Evolutionary conservation across 2,113 vertebrate species (phyloP), one percentile per base, ranked within the genome.

Genomic region (Condylura cristata): DNA sequence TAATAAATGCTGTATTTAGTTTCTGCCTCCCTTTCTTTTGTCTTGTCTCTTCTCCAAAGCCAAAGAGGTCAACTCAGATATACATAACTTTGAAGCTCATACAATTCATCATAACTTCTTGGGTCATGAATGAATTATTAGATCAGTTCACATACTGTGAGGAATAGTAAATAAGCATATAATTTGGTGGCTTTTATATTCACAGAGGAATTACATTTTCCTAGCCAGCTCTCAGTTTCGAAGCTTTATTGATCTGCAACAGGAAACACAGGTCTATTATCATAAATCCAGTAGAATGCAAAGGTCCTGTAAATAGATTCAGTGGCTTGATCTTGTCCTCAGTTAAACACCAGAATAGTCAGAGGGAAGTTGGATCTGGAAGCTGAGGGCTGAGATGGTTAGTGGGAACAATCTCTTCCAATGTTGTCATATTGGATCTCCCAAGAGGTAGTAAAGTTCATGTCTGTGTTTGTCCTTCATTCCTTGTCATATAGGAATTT

Each of bases 211-310:
- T 96, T 95, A 87, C 70, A 60, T 81, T 88, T 96, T 81, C 37
- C n/a, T 11, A 61, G 46, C n/a, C 13, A 61, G 46, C n/a, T 95
- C 26, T 81, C 51, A 51, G 39, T 46, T 83, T 86, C 75, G 39
- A 95, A 85, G 74, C 1, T 58, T 87, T 83, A 80, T 86, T 97
- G 85, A 89, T 94, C 83, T 80, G 20, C 76, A 70, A 60, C 24
- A 86, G 86, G 63, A 94, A 83, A 74, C 46, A 56, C 0, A 65
- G 60, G 28, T 22, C 46, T 71, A 22, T 76, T 95, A 89, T 56
- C 65, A 79, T 89, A 71, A 86, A 91, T 72, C 5, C 63, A 60
- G 12, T 58, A 66, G 76, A 83, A 46, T 9, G 37, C 7, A 65
- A 53, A 44, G 22, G 44, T 46, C 34, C 46, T 93, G 41, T 16